Evolutionary conservation across 2,888 invertebrate species (phyloP).

Genomic region (Drosophila suboccidentalis): DNA sequence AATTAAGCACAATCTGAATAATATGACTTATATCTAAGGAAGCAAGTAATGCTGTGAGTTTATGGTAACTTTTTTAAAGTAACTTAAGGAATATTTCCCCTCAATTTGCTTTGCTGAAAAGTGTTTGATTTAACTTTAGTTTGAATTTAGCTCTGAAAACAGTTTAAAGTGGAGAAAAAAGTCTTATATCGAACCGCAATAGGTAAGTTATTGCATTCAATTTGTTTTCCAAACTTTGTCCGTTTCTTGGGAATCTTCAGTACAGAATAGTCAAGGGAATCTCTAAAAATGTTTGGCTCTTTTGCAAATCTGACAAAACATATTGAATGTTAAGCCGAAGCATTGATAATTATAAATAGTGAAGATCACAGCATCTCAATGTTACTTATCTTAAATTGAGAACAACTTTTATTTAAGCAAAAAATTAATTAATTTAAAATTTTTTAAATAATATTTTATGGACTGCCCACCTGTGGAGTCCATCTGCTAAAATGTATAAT

Average conservation of each 20-base stretch:
- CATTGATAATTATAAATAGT: too few relatives aligned
- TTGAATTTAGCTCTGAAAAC: neutral
- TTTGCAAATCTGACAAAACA: too few relatives aligned
- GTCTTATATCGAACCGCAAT: neutral
- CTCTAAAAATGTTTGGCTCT: neutral
- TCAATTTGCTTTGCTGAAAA: neutral
- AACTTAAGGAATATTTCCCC: neutral
- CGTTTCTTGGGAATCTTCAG: neutral
- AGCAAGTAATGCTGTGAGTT: neutral
- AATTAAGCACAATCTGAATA: conserved; percentile 2
- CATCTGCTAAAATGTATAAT: neutral
- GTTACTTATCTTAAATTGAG: too few relatives aligned
- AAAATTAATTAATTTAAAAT: too few relatives aligned
- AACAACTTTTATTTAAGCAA: too few relatives aligned
- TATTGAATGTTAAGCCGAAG: too few relatives aligned
- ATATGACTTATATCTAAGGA: neutral
- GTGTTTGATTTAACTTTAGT: neutral
- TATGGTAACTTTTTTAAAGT: neutral
- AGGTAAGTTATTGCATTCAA: neutral
- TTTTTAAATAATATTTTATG: neutral
- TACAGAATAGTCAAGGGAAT: neutral
- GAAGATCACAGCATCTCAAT: too few relatives aligned
- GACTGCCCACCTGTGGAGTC: too few relatives aligned
- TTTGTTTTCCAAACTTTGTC: neutral
- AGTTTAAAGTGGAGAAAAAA: neutral